Percentiles rank a stretch among this genome's conserved stretches.
Conservation (phyloP, 2,113 vertebrate genomes). For the Mixornis gularis region DNA sequence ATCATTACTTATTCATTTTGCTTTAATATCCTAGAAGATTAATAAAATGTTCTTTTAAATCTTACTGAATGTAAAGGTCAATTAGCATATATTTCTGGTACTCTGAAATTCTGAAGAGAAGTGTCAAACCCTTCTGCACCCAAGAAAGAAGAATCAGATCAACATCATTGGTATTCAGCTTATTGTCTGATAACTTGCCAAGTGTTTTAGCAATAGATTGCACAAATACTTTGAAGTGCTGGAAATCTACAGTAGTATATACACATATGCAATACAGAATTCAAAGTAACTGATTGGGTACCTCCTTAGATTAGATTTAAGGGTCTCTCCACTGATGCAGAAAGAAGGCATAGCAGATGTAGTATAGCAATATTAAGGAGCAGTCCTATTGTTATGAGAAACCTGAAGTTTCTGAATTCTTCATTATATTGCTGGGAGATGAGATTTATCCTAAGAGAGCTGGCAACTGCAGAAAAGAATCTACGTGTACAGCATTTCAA, state of each 20-base stretch:
- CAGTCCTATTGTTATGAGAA: slow-evolving; percentile 7
- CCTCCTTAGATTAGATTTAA: slow-evolving; percentile 23
- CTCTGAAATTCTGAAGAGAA: slow-evolving; percentile 37
- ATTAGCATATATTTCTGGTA: slow-evolving; percentile 10
- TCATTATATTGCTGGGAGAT: slow-evolving; percentile 6
- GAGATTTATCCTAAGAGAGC: slow-evolving; percentile 22
- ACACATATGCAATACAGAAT: neutral
- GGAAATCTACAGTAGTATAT: neutral
- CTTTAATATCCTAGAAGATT: neutral
- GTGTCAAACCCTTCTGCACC: slow-evolving; percentile 18
- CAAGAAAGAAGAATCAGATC: slow-evolving; percentile 51
- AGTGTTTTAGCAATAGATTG: slow-evolving; percentile 55
- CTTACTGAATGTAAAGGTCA: slow-evolving; percentile 22
- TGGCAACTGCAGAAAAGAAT: neutral
- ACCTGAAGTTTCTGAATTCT: slow-evolving; percentile 11
- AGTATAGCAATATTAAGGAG: neutral
- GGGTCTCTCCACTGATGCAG: slow-evolving; percentile 9
- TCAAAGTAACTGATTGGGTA: slow-evolving; percentile 11
- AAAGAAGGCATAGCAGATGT: slow-evolving; percentile 9
- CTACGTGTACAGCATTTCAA: slow-evolving; percentile 33
- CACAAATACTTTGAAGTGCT: slow-evolving; percentile 12
- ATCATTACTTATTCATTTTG: neutral
- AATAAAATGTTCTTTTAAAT: slow-evolving; percentile 31
- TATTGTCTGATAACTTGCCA: slow-evolving; percentile 48
- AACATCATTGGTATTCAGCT: slow-evolving; percentile 57